These are phyloP conservation scores for Sprattus sprattus DNA, from an alignment of 2,113 vertebrate species.

Conservation along the genomic window DNA sequence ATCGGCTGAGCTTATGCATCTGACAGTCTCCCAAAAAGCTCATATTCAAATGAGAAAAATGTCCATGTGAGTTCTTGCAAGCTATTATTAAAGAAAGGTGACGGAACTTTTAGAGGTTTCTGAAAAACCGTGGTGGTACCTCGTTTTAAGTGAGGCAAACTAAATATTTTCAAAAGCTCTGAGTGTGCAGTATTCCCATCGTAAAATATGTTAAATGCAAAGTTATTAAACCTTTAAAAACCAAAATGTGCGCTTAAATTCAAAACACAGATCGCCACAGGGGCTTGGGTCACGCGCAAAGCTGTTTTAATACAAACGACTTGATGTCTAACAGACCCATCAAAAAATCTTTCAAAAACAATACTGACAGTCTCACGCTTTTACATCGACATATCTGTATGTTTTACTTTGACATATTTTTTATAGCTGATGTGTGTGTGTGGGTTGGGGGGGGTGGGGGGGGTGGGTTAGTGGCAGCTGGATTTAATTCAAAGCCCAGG, in stretches of 20 bases:
- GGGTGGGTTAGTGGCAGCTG: background rate
- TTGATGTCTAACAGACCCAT: constrained; percentile 1
- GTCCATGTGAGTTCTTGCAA: background rate
- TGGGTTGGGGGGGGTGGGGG: background rate
- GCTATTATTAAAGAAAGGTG: background rate
- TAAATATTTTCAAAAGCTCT: constrained; percentile 15
- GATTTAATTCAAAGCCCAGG: constrained; percentile 22
- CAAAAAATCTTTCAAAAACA: constrained; percentile 5
- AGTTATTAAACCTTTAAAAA: constrained; percentile 8
- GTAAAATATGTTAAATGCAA: background rate
- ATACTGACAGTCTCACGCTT: constrained; percentile 20
- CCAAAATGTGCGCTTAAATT: background rate
- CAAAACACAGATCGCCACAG: constrained; percentile 19
- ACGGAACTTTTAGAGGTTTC: background rate
- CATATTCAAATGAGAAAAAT: background rate
- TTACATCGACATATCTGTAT: constrained; percentile 30
- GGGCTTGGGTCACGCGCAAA: background rate
- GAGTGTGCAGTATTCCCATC: constrained; percentile 1
- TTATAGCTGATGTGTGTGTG: constrained; percentile 17
- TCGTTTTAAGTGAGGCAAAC: constrained; percentile 5
- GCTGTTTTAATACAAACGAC: constrained; percentile 12
- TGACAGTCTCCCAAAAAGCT: background rate
- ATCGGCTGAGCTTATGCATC: background rate
- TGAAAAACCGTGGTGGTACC: background rate
- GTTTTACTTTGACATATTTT: constrained; percentile 26